Base-by-base conservation (phyloP, 2,113 vertebrate species). In the Colaptes auratus region DNA sequence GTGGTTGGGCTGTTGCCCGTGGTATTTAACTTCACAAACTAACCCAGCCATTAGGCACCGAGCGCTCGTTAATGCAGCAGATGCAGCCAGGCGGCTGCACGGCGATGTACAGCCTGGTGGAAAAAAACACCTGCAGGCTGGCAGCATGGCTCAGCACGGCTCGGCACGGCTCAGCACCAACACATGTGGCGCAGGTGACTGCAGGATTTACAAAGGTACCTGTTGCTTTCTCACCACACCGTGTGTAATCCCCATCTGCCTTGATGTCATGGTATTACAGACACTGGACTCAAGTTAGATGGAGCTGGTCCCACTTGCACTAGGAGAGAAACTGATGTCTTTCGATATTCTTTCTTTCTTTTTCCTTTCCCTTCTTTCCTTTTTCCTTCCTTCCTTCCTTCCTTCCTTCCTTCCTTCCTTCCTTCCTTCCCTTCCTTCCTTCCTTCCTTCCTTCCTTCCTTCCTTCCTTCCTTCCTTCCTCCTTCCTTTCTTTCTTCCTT, bases 41-140 rank as follows among this genome's bases (percentile, higher is more conserved):
- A 87, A 89, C 86, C 30, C 86, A 87, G 94, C 78, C 94, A 89
- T 89, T 85, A 91, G 31, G 64, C 91, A 91, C 77, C 2, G 0
- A 55, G 30, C 3, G 46, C 82, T 85, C 2, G 1, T 76, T 95
- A 93, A 70, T 72, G 89, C 95, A 74, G 92, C 92, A 88, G 89
- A 96, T 88, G 94, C 82, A 90, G 87, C 85, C 95, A 96, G 94
- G 78, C 91, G 48, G 36, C 85, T 91, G 91, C 85, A 89, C 93
- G 94, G 89, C 93, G 93, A 88, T 92, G 56, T 25, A 88, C 66
- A 82, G 85, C 67, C 95, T 94, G 92, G 96, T 96, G 94, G 71
- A 67, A 88, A 95, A 95, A 95, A 95, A 73, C 96, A 95, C 95
- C 95, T 95, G 95, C 93, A 74, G 24, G 65, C 93, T 96, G 96